A percentile compares a stretch with the other conserved stretches of the same genome.
Conservation (phyloP, 1,140 invertebrate species). For the Drosophila pachea region DNA sequence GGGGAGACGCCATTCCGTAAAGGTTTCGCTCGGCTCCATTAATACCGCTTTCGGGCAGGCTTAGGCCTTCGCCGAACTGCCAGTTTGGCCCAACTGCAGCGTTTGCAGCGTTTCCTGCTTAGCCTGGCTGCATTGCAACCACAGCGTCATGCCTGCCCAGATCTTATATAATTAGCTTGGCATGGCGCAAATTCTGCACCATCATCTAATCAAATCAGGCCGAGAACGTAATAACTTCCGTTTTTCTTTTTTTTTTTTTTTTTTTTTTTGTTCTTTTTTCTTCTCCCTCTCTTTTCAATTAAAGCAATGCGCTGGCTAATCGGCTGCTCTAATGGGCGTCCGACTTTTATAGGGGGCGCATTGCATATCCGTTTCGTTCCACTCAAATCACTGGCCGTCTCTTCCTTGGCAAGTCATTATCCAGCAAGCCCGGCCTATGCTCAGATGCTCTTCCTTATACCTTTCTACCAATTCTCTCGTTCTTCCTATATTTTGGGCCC, state of each 20-base stretch:
- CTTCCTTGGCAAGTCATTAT: constrained; percentile 72
- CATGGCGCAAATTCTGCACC: constrained; percentile 40
- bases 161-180: constrained; percentile 52
- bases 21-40: neutral
- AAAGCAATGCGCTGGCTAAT: constrained; percentile 67
- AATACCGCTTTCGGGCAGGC: too few species aligned
- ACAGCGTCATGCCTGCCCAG: constrained; percentile 24
- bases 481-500: constrained; percentile 29
- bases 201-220: constrained; percentile 68
- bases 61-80: neutral
- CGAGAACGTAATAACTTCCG: constrained; percentile 68
- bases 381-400: constrained; percentile 37
- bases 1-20: too few species aligned
- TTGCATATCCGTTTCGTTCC: constrained; percentile 64
- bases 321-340: constrained; percentile 34
- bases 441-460: neutral
- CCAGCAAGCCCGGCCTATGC: constrained; percentile 5
- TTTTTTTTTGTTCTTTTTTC: constrained; percentile 25
- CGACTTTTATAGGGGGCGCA: constrained; percentile 21
- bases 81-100: constrained; percentile 1
- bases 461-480: constrained; percentile 1
- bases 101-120: constrained; percentile 59
- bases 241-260: constrained; percentile 23
- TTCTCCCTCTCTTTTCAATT: constrained; percentile 48
- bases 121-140: constrained; percentile 33